Base-by-base conservation (phyloP, 2,888 invertebrate genomes). In the Plagodis dolabraria region DNA sequence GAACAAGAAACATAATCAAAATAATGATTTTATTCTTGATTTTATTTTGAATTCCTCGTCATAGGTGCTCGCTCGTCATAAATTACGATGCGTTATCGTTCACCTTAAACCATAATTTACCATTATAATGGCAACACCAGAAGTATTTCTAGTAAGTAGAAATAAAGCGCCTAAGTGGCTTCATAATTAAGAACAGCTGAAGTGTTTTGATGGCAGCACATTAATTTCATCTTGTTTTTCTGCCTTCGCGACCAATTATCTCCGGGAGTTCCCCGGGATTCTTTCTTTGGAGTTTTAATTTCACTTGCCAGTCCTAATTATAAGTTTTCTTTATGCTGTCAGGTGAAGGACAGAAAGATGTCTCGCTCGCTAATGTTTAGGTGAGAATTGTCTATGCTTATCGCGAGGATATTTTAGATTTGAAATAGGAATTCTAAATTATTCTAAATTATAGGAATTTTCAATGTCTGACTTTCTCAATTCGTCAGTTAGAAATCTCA, bases 151-250 rank as follows among this genome's bases (percentile, higher is more conserved):
- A 61, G 46, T 48, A 61, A 42, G 55, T 54, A 48, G 52, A 62
- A 62, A 62, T 60, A 86, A 77, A 83, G 76, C 76, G 67, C 65
- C 75, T 79, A 81, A 86, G 82, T 82, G 78, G 76, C 70, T 77
- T 74, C 85, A 83, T 87, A 85, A 88, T 88, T 87, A 85, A 81
- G 81, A 81, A 77, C 79, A 77, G 81, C 77, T 83, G 82, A 85
- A 86, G 83, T 87, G 82, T 89, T 87, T 83, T 86, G 84, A 83
- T 81, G 86, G 85, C 80, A 77, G 79, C 83, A 82, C 85, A 87
- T 88, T 87, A 84, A 89, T 87, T 86, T 82, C 77, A 83, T 85
- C 86, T 82, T 86, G 86, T 86, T 88, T 87, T 87, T 86, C 82
- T 83, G 80, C 80, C 79, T 82, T 80, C 79, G 75, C 80, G 77